Base-by-base conservation (phyloP, 2,888 invertebrate species). In the Xanthorhoe designata region DNA sequence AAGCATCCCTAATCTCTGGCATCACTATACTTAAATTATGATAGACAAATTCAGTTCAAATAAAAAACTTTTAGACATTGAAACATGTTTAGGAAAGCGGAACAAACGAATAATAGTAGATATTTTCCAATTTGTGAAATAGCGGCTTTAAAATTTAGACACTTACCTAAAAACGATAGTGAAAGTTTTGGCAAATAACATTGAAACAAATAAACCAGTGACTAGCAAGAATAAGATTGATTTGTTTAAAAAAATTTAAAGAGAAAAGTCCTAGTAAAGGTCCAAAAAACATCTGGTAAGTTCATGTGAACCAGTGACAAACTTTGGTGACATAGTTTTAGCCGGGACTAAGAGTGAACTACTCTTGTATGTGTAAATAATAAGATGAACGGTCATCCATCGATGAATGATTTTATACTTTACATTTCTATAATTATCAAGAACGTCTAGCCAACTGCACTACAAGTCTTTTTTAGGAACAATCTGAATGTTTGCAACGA, bases 41-140 rank as follows among this genome's bases (percentile, higher is more conserved):
- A 38, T 7, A 38, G 38, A 38, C 38, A 32, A 58, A n/a, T n/a
- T 58, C 49, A 49, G 35, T 10, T 49, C 29, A 17, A 58, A 58
- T 50, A 55, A 49, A 56, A 60, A 45, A 17, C 42, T 45, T 45
- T 29, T 1, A 78, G 75, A 72, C 66, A 79, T 78, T 78, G 77
- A 76, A 75, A 79, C 77, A 66, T 78, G 80, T 76, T 78, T 78
- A 85, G 81, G 83, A 88, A 88, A 88, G 88, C 86, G 88, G 85
- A 86, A 86, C 87, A 79, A 79, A 79, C 75, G 74, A 80, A 76
- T 74, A 75, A 64, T 58, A 75, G 74, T 79, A 57, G 74, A 75
- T 75, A 75, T 78, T 76, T 70, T 64, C 73, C 73, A 77, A 77
- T 78, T 78, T 68, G 68, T 70, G 72, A 74, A 80, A 74, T 72